Conservation (phyloP, 2,888 invertebrate genomes). For the Chorisops tibialis region DNA sequence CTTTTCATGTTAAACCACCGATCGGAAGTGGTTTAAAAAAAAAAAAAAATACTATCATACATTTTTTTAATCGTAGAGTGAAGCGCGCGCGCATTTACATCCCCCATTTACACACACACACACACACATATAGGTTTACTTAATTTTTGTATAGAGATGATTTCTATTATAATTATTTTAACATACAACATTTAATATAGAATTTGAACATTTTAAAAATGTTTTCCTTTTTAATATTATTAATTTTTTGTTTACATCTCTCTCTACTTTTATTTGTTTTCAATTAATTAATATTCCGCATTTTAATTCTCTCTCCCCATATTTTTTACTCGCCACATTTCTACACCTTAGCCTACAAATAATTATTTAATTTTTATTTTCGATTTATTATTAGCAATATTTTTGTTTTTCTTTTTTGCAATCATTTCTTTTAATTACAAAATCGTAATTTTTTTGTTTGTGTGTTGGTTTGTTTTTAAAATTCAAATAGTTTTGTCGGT, state of each 20-base stretch:
- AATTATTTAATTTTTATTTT: neutral
- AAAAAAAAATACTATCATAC: no score
- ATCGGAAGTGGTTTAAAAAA: no score
- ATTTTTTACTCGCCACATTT: neutral
- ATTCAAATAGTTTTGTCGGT: neutral
- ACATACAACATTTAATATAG: constrained; percentile 25
- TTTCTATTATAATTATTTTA: constrained; percentile 19
- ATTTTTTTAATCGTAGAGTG: no score
- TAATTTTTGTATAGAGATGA: constrained; percentile 23
- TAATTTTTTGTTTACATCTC: constrained; percentile 6
- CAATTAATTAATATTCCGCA: constrained; percentile 5
- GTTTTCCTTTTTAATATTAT: constrained; percentile 13
- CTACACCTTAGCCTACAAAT: no score
- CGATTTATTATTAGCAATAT: neutral
- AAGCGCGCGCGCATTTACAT: no score
- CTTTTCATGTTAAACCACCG: no score
- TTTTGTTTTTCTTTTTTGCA: neutral
- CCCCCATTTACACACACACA: no score
- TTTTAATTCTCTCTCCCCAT: neutral
- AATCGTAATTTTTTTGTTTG: neutral
- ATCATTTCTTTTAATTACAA: neutral
- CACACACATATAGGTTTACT: no score
- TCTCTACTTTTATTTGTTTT: neutral
- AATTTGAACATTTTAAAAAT: constrained; percentile 26
- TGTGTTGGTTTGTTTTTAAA: neutral